Evolutionary conservation across 2,888 invertebrate genomes (phyloP).

Genomic region (Eristalis intricaria): DNA sequence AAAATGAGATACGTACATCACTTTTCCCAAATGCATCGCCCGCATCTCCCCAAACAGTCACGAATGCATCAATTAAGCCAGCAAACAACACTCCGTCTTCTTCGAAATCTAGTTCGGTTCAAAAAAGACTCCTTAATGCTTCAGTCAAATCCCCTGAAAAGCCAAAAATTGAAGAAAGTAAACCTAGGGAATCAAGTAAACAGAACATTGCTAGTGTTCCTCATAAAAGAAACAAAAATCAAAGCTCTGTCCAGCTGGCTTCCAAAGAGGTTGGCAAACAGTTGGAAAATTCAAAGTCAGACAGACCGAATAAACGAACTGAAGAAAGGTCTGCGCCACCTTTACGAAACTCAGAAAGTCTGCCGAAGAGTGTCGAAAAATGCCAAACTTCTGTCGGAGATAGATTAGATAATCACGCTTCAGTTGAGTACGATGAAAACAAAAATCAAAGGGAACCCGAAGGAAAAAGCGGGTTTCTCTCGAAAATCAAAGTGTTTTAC

Average conservation of each 20-base stretch:
- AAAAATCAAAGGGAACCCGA: neutral
- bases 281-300: neutral
- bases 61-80: neutral
- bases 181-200: neutral
- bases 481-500: conserved; percentile 22
- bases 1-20: no score
- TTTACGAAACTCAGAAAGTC: neutral
- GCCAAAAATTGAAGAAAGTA: neutral
- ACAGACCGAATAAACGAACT: no score
- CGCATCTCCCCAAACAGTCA: neutral
- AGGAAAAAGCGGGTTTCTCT: neutral
- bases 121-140: neutral
- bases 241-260: neutral
- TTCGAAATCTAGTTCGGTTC: neutral
- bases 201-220: neutral
- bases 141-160: neutral
- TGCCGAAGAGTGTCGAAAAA: neutral
- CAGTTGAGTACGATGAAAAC: conserved; percentile 3
- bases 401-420: neutral
- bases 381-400: neutral
- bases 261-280: neutral
- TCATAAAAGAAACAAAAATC: neutral
- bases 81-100: neutral
- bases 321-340: no score
- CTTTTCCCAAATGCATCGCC: neutral